These are phyloP conservation scores for Hypolimnas misippus DNA, from an alignment of 2,888 invertebrate genomes.

Conservation along the genomic window DNA sequence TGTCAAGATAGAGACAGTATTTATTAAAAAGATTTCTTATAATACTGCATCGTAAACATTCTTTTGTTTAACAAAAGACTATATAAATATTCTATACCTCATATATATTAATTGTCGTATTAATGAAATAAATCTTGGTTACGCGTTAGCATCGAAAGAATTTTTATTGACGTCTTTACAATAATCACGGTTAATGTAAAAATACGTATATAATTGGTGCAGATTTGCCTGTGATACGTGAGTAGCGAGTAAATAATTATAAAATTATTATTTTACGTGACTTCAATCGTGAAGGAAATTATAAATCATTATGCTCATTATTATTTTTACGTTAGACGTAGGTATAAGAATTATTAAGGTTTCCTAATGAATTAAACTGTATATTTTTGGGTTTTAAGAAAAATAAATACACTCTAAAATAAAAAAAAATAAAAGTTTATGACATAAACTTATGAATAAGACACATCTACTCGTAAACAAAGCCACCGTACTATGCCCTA, in stretches of 20 bases:
- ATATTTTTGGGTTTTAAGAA: no score
- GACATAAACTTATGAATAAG: no score
- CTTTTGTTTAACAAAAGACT: no score
- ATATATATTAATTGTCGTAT: no score
- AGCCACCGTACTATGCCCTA: constrained; percentile 7
- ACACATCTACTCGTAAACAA: constrained; percentile 3
- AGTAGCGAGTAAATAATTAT: constrained; percentile 10
- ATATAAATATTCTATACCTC: no score
- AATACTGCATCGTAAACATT: no score
- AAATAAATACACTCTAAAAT: no score
- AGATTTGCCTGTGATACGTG: constrained; percentile 17
- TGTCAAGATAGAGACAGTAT: background rate
- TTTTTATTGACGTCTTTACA: constrained; percentile 5
- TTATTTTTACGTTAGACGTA: background rate
- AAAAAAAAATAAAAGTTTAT: no score
- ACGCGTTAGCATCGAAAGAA: background rate
- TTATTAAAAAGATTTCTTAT: background rate
- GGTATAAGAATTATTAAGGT: no score
- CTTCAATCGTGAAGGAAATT: background rate
- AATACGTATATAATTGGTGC: constrained; percentile 12
- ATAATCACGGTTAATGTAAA: constrained; percentile 10
- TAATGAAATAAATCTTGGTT: no score
- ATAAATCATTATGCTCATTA: background rate
- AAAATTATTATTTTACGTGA: constrained; percentile 18
- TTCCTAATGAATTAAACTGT: no score